phyloP scores from a whole-genome alignment of 1,140 invertebrate genomes.

The Leptinotarsa undecemlineata region DNA sequence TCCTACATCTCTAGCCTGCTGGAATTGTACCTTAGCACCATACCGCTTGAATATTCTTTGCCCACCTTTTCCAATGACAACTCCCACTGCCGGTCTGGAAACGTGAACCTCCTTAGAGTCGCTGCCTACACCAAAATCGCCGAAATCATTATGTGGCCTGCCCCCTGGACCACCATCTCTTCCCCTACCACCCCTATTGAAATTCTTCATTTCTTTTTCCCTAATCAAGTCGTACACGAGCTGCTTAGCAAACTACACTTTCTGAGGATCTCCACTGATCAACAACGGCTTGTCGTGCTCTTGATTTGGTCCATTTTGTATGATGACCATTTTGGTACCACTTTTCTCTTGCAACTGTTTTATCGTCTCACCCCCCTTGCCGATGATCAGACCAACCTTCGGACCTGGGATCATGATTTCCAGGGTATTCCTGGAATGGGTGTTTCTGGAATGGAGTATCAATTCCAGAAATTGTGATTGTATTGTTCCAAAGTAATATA shows the following conservation, averaged over 20 bases:
- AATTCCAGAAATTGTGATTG: no score
- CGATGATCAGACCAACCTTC: slow-evolving; percentile 97
- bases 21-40: slow-evolving; percentile 83
- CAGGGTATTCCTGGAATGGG: slow-evolving; percentile 63
- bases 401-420: slow-evolving; percentile 97
- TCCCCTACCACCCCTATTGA: slow-evolving; percentile 58
- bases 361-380: slow-evolving; percentile 97
- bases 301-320: slow-evolving; percentile 90
- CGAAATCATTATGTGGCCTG: slow-evolving; percentile 50
- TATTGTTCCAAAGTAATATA: no score
- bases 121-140: slow-evolving; percentile 33
- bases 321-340: slow-evolving; percentile 98
- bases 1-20: slow-evolving; percentile 82
- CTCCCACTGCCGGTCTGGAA: slow-evolving; percentile 86
- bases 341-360: slow-evolving; percentile 95
- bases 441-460: no score
- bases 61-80: slow-evolving; percentile 89
- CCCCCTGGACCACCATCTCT: slow-evolving; percentile 48
- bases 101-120: slow-evolving; percentile 66
- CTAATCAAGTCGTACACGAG: slow-evolving; percentile 90
- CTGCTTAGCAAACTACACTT: slow-evolving; percentile 94
- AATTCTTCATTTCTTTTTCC: slow-evolving; percentile 81
- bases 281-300: slow-evolving; percentile 87
- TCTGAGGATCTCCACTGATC: slow-evolving; percentile 92
- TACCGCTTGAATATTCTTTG: slow-evolving; percentile 88